Evolutionary conservation across 1,140 invertebrate genomes (phyloP).

Genomic region (Eulimnadia texana): DNA sequence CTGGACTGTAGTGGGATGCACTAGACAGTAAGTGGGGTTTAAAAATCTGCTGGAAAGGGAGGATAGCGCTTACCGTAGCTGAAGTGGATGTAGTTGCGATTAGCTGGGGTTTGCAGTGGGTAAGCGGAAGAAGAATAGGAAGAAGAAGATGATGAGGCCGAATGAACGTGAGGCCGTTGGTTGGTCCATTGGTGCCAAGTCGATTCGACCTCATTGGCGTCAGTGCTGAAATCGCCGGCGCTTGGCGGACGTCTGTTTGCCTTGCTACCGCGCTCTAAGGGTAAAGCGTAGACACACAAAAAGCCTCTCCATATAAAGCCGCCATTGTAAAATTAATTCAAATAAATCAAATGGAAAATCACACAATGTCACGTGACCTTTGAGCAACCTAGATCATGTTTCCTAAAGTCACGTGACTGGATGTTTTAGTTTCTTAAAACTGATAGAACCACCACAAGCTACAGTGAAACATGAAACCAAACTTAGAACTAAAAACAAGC

Average conservation of each 20-base stretch:
- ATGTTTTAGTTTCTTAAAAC: no score
- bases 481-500: no score
- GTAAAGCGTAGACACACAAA: not conserved
- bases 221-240: not conserved
- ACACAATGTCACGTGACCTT: no score
- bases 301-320: not conserved
- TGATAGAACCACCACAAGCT: no score
- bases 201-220: not conserved
- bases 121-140: no score
- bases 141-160: not conserved
- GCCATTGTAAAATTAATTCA: not conserved
- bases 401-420: no score
- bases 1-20: no score
- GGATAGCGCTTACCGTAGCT: slow-evolving; percentile 16
- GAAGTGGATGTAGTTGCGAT: slow-evolving; percentile 14
- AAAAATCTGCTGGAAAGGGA: no score
- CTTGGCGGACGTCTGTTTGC: not conserved
- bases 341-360: not conserved
- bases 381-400: no score
- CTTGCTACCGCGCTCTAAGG: not conserved
- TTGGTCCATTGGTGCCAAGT: not conserved
- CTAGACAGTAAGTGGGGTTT: no score
- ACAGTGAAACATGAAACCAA: no score
- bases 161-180: not conserved
- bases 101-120: not conserved